Percentiles rank a stretch among this genome's conserved stretches.
Evolutionary conservation across 2,888 invertebrate species (phyloP).

Genomic region (Apamea monoglypha): DNA sequence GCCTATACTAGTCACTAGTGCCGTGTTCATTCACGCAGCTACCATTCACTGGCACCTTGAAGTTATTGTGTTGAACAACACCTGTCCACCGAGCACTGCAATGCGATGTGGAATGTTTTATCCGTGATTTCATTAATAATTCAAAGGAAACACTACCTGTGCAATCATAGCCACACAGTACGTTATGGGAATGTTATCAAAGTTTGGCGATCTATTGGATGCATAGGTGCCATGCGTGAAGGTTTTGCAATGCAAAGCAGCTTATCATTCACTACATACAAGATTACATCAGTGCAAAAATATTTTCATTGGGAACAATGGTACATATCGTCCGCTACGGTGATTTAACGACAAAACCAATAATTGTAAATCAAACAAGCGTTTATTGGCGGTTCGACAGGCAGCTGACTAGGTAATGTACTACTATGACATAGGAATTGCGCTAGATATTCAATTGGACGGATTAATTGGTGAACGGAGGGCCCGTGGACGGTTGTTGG

Average conservation of each 20-base stretch:
- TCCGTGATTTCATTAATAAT: constrained; percentile 60
- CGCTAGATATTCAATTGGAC: constrained; percentile 84
- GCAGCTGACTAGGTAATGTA: constrained; percentile 56
- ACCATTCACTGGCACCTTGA: constrained; percentile 66
- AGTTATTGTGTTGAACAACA: constrained; percentile 60
- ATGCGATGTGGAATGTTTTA: constrained; percentile 58
- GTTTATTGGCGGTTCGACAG: constrained; percentile 59
- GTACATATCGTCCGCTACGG: constrained; percentile 47
- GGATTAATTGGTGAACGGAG: constrained; percentile 83
- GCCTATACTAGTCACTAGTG: constrained; percentile 22
- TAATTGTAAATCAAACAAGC: constrained; percentile 68
- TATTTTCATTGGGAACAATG: constrained; percentile 63
- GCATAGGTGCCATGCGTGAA: constrained; percentile 32
- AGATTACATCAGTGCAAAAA: constrained; percentile 50
- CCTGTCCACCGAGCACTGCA: constrained; percentile 57
- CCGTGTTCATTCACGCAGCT: constrained; percentile 64
- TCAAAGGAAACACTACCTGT: constrained; percentile 55
- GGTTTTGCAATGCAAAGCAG: constrained; percentile 55
- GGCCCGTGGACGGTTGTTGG: constrained; percentile 59
- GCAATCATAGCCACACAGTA: constrained; percentile 53
- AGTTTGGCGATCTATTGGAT: constrained; percentile 61
- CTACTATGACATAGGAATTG: constrained; percentile 67
- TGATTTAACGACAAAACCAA: constrained; percentile 64
- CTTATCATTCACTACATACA: constrained; percentile 28
- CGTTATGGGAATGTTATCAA: constrained; percentile 58